These are phyloP conservation scores for Neomorphus geoffroyi DNA, from an alignment of 2,797 vertebrate species.

Conservation along the genomic window DNA sequence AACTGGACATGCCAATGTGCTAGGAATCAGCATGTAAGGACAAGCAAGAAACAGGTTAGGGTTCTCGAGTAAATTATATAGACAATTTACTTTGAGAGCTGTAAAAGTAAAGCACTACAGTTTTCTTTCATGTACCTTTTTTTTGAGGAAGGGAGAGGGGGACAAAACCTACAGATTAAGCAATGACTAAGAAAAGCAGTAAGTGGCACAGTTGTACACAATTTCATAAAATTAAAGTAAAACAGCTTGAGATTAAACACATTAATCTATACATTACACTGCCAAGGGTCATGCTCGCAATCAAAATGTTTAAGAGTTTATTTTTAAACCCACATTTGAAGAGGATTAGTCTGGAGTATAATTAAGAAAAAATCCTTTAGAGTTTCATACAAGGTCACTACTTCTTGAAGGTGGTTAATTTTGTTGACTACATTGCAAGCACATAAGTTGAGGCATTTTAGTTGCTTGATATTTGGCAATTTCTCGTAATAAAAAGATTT, in stretches of 20 bases:
- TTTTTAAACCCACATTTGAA: neutral
- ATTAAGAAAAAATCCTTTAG: neutral
- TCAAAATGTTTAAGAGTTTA: neutral
- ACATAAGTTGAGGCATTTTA: neutral
- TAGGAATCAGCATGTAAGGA: neutral
- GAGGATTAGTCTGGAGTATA: constrained; percentile 4
- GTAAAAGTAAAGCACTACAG: neutral
- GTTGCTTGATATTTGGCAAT: neutral
- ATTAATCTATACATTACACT: neutral
- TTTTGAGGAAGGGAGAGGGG: too few relatives aligned
- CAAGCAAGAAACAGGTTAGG: neutral
- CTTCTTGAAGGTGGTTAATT: neutral
- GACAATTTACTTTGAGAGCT: neutral
- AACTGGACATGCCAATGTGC: accelerated
- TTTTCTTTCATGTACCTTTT: neutral
- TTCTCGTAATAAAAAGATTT: neutral
- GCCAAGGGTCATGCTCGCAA: neutral
- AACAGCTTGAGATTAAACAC: neutral
- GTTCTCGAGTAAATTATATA: neutral
- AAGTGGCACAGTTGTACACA: neutral
- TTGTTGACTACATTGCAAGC: neutral
- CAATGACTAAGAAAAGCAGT: neutral
- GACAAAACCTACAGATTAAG: neutral
- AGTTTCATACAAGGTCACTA: neutral
- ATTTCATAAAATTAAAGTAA: neutral